Conservation (phyloP, 2,888 invertebrate genomes). For the Brachyopa scutellaris region DNA sequence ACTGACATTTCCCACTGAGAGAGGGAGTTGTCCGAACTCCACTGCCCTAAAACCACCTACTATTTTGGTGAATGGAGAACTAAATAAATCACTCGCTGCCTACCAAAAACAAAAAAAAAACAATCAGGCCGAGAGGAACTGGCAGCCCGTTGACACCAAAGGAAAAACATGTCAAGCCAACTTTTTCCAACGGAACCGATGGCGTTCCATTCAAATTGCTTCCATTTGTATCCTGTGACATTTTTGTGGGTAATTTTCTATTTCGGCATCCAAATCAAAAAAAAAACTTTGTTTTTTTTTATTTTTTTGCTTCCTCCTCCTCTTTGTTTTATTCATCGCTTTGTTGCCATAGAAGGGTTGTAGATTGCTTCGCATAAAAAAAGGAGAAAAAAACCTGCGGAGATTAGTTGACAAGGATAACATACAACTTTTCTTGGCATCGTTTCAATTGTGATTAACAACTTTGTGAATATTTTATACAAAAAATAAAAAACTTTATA, state of each 20-base stretch:
- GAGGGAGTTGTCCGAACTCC: background rate
- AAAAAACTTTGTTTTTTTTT: constrained; percentile 26
- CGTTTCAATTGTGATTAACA: constrained; percentile 52
- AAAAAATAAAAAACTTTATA: background rate
- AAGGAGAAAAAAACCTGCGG: constrained; percentile 18
- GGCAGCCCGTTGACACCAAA: constrained; percentile 61
- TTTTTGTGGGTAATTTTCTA: constrained; percentile 70
- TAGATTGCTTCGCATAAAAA: constrained; percentile 12
- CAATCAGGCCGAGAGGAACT: background rate
- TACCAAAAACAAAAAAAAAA: constrained; percentile 5
- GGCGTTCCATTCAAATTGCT: constrained; percentile 63
- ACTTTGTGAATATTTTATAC: constrained; percentile 48
- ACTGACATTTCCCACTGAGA: constrained; percentile 43
- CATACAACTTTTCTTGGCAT: constrained; percentile 40
- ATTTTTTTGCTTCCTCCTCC: background rate
- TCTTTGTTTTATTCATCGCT: constrained; percentile 12
- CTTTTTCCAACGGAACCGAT: constrained; percentile 12
- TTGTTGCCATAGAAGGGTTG: constrained; percentile 20
- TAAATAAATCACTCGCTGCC: constrained; percentile 64
- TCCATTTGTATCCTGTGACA: constrained; percentile 64
- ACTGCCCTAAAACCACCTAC: constrained; percentile 29
- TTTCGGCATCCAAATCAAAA: constrained; percentile 45
- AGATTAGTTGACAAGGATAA: constrained; percentile 56
- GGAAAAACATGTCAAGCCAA: constrained; percentile 62
- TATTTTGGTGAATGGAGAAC: constrained; percentile 41